Base-by-base conservation (phyloP, 1,140 invertebrate species). In the Aphidius gifuensis region DNA sequence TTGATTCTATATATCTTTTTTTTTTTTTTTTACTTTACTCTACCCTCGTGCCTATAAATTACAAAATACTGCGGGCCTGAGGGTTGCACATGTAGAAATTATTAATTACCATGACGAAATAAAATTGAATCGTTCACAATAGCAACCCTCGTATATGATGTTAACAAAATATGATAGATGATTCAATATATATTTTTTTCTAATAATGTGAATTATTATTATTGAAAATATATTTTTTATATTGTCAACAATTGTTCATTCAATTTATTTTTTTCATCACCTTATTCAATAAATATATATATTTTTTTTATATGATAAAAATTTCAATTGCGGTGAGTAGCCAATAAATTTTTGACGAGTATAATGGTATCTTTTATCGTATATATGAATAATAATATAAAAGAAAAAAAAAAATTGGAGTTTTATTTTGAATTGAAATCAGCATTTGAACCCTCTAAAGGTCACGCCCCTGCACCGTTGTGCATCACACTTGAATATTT, bases 401-500 rank as follows among this genome's bases (percentile, higher is more conserved):
- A 62, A 61, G 53, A 49, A 42, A 44, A 7, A 44, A 44, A 39
- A 44, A 49, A 43, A 55, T 39, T 40, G 39, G 5, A 8, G 6
- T 40, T 23, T 43, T 8, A 48, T 50, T 50, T 21, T 49, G 45
- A 43, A 45, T 58, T 43, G 23, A 46, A 44, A 57, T 45, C 9
- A 42, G 4, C 2, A 32, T 32, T 55, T 54, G 42, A 8, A 58
- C 38, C 39, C 43, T 21, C 57, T 44, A 47, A 39, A 47, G 58
- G 56, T 64, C 63, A 64, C 63, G 63, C 63, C 63, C 57, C 44
- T 54, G 48, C 46, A 58, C 46, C 58, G 43, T 58, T 1, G 47
- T 42, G 39, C 60, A 62, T 44, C 50, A 50, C 65, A 66, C 68
- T 70, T 63, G 65, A 68, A 70, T 70, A 68, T 70, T 68, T 70